Conservation (phyloP, 2,888 invertebrate species). For the Taphrorychus bicolor region DNA sequence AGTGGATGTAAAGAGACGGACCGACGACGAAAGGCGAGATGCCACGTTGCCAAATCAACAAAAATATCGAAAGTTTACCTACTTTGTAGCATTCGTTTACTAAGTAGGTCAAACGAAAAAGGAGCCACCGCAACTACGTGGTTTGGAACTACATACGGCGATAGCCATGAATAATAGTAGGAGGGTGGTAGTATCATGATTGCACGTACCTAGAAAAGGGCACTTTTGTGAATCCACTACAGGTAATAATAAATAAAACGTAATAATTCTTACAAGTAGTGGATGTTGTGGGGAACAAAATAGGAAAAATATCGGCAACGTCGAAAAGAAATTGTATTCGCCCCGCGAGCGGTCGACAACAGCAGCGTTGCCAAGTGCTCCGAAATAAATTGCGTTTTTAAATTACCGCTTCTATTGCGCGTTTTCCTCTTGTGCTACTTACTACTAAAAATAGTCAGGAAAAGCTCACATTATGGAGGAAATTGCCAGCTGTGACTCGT, state of each 20-base stretch:
- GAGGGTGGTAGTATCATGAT: no score
- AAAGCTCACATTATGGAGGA: neutral
- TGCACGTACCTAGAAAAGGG: no score
- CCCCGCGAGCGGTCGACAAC: slow-evolving; percentile 29
- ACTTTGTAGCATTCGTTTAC: no score
- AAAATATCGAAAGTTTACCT: neutral
- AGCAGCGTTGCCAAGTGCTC: slow-evolving; percentile 28
- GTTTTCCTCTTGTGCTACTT: neutral
- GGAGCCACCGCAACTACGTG: no score
- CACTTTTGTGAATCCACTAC: no score
- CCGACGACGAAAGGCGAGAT: slow-evolving; percentile 37
- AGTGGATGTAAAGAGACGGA: slow-evolving; percentile 44
- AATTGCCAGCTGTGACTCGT: neutral
- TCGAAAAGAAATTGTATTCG: slow-evolving; percentile 16
- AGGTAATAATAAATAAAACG: no score
- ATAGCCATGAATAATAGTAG: no score
- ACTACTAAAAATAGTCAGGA: neutral
- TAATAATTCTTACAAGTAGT: no score
- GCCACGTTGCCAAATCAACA: slow-evolving; percentile 29
- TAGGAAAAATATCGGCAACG: slow-evolving; percentile 13
- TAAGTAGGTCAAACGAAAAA: no score
- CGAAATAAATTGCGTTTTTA: slow-evolving; percentile 26
- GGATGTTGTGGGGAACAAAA: no score
- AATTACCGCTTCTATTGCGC: neutral
- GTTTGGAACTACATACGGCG: no score